Base-by-base conservation (phyloP, 2,797 vertebrate genomes). In the Menidia menidia region DNA sequence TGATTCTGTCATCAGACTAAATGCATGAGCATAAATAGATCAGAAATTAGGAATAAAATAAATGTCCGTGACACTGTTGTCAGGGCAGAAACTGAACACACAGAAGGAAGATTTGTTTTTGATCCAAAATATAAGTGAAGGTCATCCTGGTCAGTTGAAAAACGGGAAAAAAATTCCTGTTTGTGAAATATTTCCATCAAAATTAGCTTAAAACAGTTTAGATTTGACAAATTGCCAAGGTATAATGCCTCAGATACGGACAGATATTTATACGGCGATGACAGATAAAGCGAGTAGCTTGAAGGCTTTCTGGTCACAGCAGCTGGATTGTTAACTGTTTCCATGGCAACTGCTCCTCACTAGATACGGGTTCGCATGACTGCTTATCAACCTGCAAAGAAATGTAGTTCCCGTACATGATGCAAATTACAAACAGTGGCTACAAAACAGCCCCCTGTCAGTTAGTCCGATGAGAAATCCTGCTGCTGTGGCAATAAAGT, bases 301-400 rank as follows among this genome's bases (percentile, higher is more conserved):
- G 65, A 82, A 77, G 61, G 56, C 68, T 69, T 77, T 11, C 70
- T 55, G 52, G 60, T 9, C 47, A 58, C 65, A 68, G 80, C 75
- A 83, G 74, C 78, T 83, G 80, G 78, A 89, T 84, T 78, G 42
- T 85, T 74, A 90, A 78, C 81, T 77, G 88, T 90, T 90, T 81
- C 91, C 79, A 87, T 74, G 81, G 81, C 73, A 87, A 90, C 88
- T n/a, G 75, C 78, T 78, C 75, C 73, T 84, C 57, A 52, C 68
- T 61, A 44, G 71, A 71, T 80, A 54, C 6, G 2, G 68, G 67
- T 19, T 48, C 44, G 7, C 8, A 4, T 32, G 42, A 67, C 62
- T 70, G 66, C 63, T 61, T 51, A 58, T 60, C 61, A 78, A 61
- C 66, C 75, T 70, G 71, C 63, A 80, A 42, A 81, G 60, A 78